Base-by-base conservation (phyloP, 2,113 vertebrate species). In the Siniperca knerii region DNA sequence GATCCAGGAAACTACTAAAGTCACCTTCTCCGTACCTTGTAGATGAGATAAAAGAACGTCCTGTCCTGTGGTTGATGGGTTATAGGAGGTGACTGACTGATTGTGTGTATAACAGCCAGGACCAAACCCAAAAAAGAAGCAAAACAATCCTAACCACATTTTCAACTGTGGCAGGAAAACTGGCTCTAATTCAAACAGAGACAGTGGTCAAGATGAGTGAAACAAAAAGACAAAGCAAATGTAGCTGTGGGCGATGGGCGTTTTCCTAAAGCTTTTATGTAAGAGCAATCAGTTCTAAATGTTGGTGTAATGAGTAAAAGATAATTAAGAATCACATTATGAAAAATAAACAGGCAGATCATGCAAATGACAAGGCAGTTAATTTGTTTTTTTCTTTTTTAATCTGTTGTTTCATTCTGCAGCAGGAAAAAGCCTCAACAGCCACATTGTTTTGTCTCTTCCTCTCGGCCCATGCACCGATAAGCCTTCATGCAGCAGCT, bases 261-360 rank as follows among this genome's bases (percentile, higher is more conserved):
- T 69, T 84, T 70, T 83, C 76, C 70, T 60, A 33, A 11, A 57
- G 23, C 64, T 78, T 25, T 42, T 57, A 29, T 1, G 1, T 2
- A 57, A 74, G 58, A 75, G 67, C 46, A 15, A 40, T 82, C 54
- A 64, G 20, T n/a, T 75, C 69, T 40, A 52, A 65, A 13, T 50
- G 33, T 69, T 37, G 67, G 20, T 33, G 25, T 44, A 6, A 52
- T 23, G 40, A 57, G 21, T 46, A 3, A 44, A n/a, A 7, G 48
- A 46, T 57, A 33, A 68, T 1, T 37, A 13, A 33, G 23, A 69
- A 70, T 87, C 6, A 70, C 29, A 81, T 16, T 46, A 40, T 10
- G 50, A 77, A 75, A 70, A 67, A 77, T 72, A 84, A 85, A 87
- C 85, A 94, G 95, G 94, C 95, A 96, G 94, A 92, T 76, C 73